A percentile compares a stretch with the other conserved stretches of the same genome.
phyloP scores from a whole-genome alignment of 1,140 invertebrate genomes.

The Tetraneura akinire region DNA sequence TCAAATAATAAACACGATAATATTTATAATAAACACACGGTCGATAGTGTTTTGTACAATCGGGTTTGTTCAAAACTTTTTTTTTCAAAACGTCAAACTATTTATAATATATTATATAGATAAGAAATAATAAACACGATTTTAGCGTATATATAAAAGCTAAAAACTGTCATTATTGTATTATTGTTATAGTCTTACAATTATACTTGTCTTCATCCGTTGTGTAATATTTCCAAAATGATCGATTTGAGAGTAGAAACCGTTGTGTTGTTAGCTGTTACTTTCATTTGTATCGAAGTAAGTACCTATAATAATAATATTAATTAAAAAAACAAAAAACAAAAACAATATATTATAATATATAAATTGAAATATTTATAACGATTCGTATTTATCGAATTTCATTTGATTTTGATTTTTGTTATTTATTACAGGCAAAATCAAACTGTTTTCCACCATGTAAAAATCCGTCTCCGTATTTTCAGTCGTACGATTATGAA shows the following conservation, averaged over 20 bases:
- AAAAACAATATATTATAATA: too few species aligned
- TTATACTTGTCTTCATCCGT: too few species aligned
- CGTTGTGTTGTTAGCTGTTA: neutral
- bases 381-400: too few species aligned
- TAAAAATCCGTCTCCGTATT: too few species aligned
- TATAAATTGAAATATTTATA: too few species aligned
- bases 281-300: neutral
- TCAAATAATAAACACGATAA: conserved; percentile 21
- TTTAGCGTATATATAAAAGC: neutral
- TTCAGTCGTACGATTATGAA: too few species aligned
- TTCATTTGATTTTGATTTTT: too few species aligned
- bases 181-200: neutral
- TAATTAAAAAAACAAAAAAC: too few species aligned
- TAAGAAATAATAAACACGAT: neutral
- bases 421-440: too few species aligned
- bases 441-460: too few species aligned
- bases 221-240: neutral
- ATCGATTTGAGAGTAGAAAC: neutral
- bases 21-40: neutral
- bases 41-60: conserved; percentile 1
- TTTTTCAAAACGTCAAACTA: conserved; percentile 1
- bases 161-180: too few species aligned
- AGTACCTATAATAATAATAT: neutral
- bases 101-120: too few species aligned
- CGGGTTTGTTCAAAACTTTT: neutral